Base-by-base conservation (phyloP, 2,113 vertebrate genomes). In the Mormoops blainvillei region DNA sequence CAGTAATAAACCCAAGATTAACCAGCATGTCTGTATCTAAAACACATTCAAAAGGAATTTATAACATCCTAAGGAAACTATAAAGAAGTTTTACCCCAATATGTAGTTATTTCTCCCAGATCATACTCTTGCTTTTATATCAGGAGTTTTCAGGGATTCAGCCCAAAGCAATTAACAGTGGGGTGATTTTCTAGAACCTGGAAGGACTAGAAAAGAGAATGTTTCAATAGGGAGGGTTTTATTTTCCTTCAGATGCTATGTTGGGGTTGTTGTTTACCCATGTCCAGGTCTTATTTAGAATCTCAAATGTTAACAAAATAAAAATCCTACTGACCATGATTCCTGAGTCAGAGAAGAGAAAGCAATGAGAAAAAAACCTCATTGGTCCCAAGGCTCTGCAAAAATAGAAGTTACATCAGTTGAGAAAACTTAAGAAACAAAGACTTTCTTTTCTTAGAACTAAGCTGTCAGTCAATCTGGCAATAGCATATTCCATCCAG, bases 1-100 rank as follows among this genome's bases (percentile, higher is more conserved):
- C 65, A 19, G 65, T 83, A 71, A 94, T 81, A 96, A 96, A 90
- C 92, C 19, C 71, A 94, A 24, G 56, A 31, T 94, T 95, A 93
- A 58, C 81, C 41, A 95, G 56, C 76, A 52, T 43, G 33, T 52
- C 6, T 19, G 48, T 48, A 94, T 93, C 63, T 22, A 70, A 89
- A 80, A 74, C 43, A 89, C 31, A 67, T 67, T 71, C 38, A 70
- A 45, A 41, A 50, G 33, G 28, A 91, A 65, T 82, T 95, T 45
- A 58, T 78, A 94, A 63, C 41, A 4, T 73, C 78, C 2, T 91
- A 68, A 18, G 26, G 91, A 58, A 96, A 65, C 2, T 63, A 38
- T 83, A 91, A 87, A 58, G 28, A 38, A 9, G 1, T 88, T 88
- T 92, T 22, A 48, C 15, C 10, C 5, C 22, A 67, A 11, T 36